These are phyloP conservation scores for Pelecanoides urinatrix DNA, from an alignment of 2,113 vertebrate species.

Conservation along the genomic window DNA sequence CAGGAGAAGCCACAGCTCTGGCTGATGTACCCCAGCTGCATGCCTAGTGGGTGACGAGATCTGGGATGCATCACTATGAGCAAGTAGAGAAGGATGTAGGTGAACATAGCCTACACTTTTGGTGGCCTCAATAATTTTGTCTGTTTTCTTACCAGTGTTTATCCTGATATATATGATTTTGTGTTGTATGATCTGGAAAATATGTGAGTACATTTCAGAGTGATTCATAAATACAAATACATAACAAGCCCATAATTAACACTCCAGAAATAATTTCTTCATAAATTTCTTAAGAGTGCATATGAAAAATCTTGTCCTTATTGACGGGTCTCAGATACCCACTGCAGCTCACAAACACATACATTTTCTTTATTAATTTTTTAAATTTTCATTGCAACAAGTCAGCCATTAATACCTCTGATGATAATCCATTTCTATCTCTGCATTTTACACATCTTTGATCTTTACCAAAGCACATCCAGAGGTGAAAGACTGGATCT, in stretches of 20 bases:
- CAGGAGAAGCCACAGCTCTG: neutral
- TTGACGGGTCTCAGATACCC: neutral
- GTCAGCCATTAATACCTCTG: neutral
- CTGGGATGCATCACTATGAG: neutral
- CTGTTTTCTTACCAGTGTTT: neutral
- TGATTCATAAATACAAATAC: neutral
- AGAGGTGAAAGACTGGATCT: neutral
- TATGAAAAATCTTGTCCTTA: neutral
- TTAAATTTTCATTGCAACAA: neutral
- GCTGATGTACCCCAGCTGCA: neutral
- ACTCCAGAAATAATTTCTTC: neutral
- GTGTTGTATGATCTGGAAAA: neutral
- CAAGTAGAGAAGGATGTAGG: neutral
- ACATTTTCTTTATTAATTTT: neutral
- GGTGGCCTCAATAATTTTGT: neutral
- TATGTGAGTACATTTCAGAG: neutral
- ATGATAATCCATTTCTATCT: neutral
- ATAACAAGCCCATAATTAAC: neutral
- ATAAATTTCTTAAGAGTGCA: neutral
- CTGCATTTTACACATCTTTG: neutral
- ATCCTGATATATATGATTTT: neutral
- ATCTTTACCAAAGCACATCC: neutral
- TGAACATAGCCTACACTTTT: neutral
- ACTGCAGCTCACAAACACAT: neutral
- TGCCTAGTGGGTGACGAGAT: neutral